Base-by-base conservation (phyloP, 2,888 invertebrate genomes). In the Thalpophila matura region DNA sequence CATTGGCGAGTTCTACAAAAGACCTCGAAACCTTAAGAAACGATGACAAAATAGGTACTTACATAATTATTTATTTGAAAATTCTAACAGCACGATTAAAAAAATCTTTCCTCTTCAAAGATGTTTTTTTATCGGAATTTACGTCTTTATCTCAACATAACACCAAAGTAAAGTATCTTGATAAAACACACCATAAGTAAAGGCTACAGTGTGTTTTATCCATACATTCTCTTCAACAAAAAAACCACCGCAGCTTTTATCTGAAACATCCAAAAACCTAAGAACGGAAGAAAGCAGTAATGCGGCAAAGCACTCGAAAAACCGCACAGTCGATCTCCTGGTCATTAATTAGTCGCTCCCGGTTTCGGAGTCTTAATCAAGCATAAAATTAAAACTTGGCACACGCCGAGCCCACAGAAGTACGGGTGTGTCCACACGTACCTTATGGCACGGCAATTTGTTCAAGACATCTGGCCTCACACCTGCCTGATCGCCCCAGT, bases 321-420 rank as follows among this genome's bases (percentile, higher is more conserved):
- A 77, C 83, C 82, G 81, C 80, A 77, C 79, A 85, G 85, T 89
- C 86, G 89, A 90, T 91, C 91, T 92, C 88, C 83, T 84, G 88
- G 86, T 89, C 87, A 93, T 94, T 93, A 93, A 94, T 94, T 93
- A 93, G 91, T 88, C 86, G 86, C 67, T 87, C 85, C 89, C 86
- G 85, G 88, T 86, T 86, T 84, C 82, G 78, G 66, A 54, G 76
- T 70, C 87, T 90, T 94, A 95, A 95, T 95, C 93, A 94, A 94
- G 93, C 95, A 93, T 95, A 94, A 95, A 95, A 95, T 95, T 94
- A 94, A 95, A 93, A 90, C 89, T 91, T 93, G 94, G 94, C 95
- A 94, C 94, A 94, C 94, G 94, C 91, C 94, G 90, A 86, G 88
- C 87, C 80, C 85, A 83, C 89, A 87, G 86, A 87, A 84, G 85